Base-by-base conservation (phyloP, 2,888 invertebrate genomes). In the Tortricodes alternella region DNA sequence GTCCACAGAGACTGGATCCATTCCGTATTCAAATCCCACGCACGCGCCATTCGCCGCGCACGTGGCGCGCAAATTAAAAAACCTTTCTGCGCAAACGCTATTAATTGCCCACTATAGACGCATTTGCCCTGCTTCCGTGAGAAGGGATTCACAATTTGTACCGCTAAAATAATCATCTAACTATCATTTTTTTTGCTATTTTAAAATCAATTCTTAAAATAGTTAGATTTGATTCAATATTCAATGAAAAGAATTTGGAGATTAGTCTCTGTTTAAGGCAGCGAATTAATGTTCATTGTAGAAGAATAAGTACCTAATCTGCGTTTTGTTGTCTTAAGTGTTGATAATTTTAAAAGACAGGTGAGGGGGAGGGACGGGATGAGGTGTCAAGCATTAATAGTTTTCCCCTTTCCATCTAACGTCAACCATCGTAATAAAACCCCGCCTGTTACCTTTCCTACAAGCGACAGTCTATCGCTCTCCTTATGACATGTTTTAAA, bases 61-160 rank as follows among this genome's bases (percentile, higher is more conserved):
- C 89, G 89, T 86, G 89, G 74, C 68, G 62, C 66, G 77, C 79
- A 83, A 89, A 89, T 87, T 87, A 84, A 86, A n/a, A 88, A 86
- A 81, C 81, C 81, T 83, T 85, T 84, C 74, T 70, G 68, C 58
- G 60, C 71, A 68, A 72, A 73, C 76, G 76, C 78, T 83, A 83
- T 85, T 85, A 85, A 85, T 85, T 80, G 85, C 77, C 74, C 66
- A 71, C 72, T 69, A 76, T 73, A 64, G 64, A 66, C 56, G 64
- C 67, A 57, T 59, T 64, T 68, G 70, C 78, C 76, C 73, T 58
- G 65, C 55, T 58, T 58, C 46, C 51, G 48, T 52, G 57, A 44
- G 60, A 43, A 59, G 43, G 27, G 29, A 49, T 38, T 48, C 27
- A 9, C 21, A 29, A n/a, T 29, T 29, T 5, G 29, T n/a, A 29